These are phyloP conservation scores for Platycercus adscitus DNA, from an alignment of 2,113 vertebrate genomes.

Conservation along the genomic window DNA sequence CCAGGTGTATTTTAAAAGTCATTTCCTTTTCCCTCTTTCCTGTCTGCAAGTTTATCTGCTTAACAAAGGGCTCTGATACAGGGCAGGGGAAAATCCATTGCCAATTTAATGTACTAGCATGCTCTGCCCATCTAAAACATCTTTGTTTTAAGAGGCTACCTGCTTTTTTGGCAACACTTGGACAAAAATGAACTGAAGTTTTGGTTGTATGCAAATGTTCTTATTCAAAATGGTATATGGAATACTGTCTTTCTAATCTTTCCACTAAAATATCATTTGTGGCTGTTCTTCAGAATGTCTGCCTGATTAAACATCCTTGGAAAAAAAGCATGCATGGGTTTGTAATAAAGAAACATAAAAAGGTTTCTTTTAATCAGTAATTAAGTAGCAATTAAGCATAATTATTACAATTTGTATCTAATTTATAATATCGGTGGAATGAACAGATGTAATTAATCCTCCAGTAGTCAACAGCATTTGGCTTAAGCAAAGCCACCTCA, in stretches of 20 bases:
- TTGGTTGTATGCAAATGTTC: neutral
- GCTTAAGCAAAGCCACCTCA: conserved; percentile 28
- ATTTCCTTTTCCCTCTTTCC: neutral
- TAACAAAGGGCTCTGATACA: neutral
- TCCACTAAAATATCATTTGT: conserved; percentile 27
- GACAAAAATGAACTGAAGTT: neutral
- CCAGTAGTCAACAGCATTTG: neutral
- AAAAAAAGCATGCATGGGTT: neutral
- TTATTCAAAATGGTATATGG: neutral
- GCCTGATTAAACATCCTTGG: conserved; percentile 41
- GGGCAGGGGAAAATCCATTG: neutral
- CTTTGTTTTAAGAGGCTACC: neutral
- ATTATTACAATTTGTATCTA: conserved; percentile 61
- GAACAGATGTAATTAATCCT: conserved; percentile 37
- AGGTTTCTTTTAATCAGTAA: conserved; percentile 56
- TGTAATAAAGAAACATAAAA: conserved; percentile 44
- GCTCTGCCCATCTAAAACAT: neutral
- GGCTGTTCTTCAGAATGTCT: conserved; percentile 13
- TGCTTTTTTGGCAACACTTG: neutral
- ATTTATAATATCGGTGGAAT: conserved; percentile 32
- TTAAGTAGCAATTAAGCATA: conserved; percentile 56
- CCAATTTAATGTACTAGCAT: neutral
- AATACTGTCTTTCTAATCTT: neutral
- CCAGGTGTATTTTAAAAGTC: neutral
- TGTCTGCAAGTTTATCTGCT: neutral